phyloP scores from a whole-genome alignment of 2,888 invertebrate species.

The Ophioninae sp. region DNA sequence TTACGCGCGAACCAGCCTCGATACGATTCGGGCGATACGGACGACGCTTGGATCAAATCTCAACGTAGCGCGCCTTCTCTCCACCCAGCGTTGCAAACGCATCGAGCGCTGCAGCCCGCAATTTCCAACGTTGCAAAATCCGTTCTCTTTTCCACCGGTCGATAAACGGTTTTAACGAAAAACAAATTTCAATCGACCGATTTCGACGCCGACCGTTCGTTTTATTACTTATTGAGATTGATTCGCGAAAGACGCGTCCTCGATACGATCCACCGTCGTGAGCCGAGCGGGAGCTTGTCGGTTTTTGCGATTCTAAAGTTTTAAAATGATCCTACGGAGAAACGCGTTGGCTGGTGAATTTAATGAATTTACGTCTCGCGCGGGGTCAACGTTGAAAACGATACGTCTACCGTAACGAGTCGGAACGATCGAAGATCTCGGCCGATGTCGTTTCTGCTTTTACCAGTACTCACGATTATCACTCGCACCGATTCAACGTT shows the following conservation, averaged over 20 bases:
- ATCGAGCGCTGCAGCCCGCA: background rate
- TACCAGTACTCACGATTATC: background rate
- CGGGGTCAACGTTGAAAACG: background rate
- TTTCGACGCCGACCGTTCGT: too few species aligned
- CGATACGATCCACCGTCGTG: background rate
- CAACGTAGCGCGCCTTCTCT: background rate
- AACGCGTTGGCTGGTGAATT: background rate
- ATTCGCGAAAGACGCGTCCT: background rate
- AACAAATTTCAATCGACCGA: too few species aligned
- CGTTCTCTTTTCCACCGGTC: too few species aligned
- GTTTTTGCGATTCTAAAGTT: background rate
- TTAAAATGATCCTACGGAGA: background rate
- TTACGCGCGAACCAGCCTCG: slow-evolving; percentile 15
- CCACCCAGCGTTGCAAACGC: background rate
- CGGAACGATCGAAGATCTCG: background rate
- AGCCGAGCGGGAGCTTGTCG: background rate
- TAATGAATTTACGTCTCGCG: background rate
- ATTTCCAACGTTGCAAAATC: too few species aligned
- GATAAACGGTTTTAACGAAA: too few species aligned
- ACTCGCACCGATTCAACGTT: background rate
- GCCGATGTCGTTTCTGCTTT: background rate
- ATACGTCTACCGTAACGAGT: background rate
- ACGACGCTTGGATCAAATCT: slow-evolving; percentile 14
- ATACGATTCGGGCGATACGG: slow-evolving; percentile 34
- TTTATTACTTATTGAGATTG: too few species aligned